Evolutionary conservation across 2,888 invertebrate species (phyloP).

Genomic region (Andrena chrysosceles): DNA sequence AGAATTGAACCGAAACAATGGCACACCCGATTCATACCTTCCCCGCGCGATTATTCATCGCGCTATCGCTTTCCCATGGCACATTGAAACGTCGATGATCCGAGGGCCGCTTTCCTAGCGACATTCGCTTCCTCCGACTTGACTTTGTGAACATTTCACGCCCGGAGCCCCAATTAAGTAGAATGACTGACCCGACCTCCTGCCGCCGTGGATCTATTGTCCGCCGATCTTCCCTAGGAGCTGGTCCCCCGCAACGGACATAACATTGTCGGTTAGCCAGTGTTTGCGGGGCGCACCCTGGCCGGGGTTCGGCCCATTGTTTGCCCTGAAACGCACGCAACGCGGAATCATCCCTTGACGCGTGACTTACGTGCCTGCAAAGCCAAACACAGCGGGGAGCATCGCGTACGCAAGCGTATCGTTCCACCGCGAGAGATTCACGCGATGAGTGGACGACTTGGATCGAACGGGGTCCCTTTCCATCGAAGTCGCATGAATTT

Average conservation of each 20-base stretch:
- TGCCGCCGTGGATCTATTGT: constrained; percentile 58
- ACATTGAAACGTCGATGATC: constrained; percentile 53
- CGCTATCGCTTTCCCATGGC: constrained; percentile 57
- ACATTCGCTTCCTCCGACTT: constrained; percentile 70
- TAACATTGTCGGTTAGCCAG: constrained; percentile 70
- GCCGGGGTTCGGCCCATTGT: constrained; percentile 77
- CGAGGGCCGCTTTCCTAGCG: constrained; percentile 55
- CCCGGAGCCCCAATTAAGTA: constrained; percentile 79
- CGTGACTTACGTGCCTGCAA: constrained; percentile 76
- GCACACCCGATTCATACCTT: neutral
- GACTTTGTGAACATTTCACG: constrained; percentile 75
- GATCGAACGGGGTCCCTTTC: neutral
- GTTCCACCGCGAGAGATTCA: constrained; percentile 16
- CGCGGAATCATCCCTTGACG: constrained; percentile 80
- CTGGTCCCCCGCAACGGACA: constrained; percentile 62
- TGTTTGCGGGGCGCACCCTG: constrained; percentile 79
- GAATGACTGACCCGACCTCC: constrained; percentile 77
- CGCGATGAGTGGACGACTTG: constrained; percentile 34
- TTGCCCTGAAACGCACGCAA: constrained; percentile 80
- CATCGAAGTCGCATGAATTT: neutral
- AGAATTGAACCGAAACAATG: neutral
- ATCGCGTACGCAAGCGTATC: constrained; percentile 40
- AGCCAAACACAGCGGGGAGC: constrained; percentile 70
- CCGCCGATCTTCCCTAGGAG: constrained; percentile 1
- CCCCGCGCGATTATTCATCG: constrained; percentile 7